Evolutionary conservation across 2,113 vertebrate genomes (phyloP).

Genomic region (Petrocephalus zakoni): DNA sequence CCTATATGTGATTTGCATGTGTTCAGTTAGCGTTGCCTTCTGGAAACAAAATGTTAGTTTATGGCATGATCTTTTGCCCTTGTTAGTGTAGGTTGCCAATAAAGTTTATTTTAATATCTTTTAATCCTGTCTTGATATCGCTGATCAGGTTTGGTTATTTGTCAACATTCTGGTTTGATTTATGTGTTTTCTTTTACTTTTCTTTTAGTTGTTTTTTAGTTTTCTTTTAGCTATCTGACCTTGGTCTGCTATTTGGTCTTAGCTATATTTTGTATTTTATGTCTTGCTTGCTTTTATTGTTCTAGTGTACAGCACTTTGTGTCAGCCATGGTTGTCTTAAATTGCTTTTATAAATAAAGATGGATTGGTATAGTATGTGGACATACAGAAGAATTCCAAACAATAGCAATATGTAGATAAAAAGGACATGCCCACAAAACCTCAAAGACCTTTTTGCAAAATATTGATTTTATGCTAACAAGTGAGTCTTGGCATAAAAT

Average conservation of each 20-base stretch:
- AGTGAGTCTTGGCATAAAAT: background rate
- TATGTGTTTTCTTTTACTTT: too few relatives aligned
- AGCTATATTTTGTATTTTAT: too few relatives aligned
- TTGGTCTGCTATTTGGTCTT: too few relatives aligned
- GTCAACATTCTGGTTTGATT: background rate
- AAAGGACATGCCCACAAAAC: background rate
- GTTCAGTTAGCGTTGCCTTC: background rate
- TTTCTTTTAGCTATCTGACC: too few relatives aligned
- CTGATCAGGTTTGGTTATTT: background rate
- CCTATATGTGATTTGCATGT: background rate
- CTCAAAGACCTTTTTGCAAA: background rate
- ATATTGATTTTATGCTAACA: background rate
- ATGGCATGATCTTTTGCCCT: background rate
- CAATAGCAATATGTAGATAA: background rate
- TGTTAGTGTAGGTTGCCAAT: background rate
- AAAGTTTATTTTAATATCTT: background rate
- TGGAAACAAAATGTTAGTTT: background rate
- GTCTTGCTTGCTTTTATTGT: too few relatives aligned
- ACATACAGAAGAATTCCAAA: background rate
- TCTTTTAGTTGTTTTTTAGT: too few relatives aligned
- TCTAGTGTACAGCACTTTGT: too few relatives aligned
- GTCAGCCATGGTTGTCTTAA: too few relatives aligned
- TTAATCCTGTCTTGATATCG: background rate
- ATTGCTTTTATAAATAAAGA: too few relatives aligned
- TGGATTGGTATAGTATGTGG: too few relatives aligned